Percentiles rank a stretch among this genome's conserved stretches.
phyloP scores from a whole-genome alignment of 2,113 vertebrate species.

The Narcine bancroftii region DNA sequence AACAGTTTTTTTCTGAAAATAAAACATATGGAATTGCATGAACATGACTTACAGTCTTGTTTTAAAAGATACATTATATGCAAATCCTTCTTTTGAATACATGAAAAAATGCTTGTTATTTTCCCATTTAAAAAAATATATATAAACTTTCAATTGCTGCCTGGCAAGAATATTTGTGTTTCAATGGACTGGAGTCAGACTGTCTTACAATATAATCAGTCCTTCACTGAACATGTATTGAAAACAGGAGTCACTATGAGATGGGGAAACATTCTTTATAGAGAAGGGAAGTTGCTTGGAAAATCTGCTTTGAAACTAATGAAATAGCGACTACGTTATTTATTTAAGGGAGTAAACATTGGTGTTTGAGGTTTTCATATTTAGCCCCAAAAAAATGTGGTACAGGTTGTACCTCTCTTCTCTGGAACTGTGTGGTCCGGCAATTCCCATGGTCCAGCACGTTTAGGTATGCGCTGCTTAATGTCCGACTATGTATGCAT shows the following conservation, averaged over 20 bases:
- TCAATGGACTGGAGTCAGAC: conserved; percentile 37
- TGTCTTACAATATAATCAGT: neutral
- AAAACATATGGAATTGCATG: conserved; percentile 49
- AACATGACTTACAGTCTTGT: conserved; percentile 47
- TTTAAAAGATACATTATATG: conserved; percentile 12
- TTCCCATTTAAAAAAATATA: no score
- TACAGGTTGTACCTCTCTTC: no score
- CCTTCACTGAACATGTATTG: neutral
- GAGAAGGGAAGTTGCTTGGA: conserved; percentile 37
- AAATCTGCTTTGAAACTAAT: conserved; percentile 54
- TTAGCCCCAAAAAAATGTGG: conserved; percentile 42
- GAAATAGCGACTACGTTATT: conserved; percentile 50
- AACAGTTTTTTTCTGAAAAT: conserved; percentile 47
- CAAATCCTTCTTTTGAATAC: conserved; percentile 3
- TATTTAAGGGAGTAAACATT: conserved; percentile 44
- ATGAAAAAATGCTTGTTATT: neutral
- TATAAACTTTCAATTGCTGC: conserved; percentile 37
- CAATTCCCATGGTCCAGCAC: no score
- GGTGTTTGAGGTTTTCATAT: conserved; percentile 48
- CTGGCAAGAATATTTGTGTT: conserved; percentile 42
- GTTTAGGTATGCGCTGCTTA: no score
- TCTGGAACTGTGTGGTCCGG: no score
- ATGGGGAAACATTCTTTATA: neutral
- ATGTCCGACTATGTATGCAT: no score
- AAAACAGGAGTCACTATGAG: no score